A percentile compares a stretch with the other conserved stretches of the same genome.
Evolutionary conservation across 1,140 invertebrate genomes (phyloP).

Genomic region (Listronotus oregonensis): DNA sequence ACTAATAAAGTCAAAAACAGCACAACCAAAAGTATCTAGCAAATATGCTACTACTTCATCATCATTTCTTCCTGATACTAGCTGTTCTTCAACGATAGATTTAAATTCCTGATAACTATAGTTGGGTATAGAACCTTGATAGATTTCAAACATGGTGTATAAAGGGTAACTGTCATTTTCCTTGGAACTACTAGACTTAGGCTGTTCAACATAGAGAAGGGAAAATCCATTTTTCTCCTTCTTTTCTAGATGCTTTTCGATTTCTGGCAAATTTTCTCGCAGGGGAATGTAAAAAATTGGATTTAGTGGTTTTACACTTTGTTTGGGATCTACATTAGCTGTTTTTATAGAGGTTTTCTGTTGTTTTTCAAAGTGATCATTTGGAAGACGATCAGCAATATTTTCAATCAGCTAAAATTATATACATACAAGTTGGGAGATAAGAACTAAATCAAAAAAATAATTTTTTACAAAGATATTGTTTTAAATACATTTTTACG

Average conservation of each 20-base stretch:
- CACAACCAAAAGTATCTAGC: conserved; percentile 86
- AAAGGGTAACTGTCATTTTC: conserved; percentile 27
- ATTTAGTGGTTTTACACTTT: conserved; percentile 29
- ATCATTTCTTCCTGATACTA: conserved; percentile 63
- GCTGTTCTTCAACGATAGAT: conserved; percentile 34
- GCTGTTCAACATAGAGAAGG: conserved; percentile 30
- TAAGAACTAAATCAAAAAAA: no score
- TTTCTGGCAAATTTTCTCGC: conserved; percentile 38
- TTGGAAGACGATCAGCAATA: conserved; percentile 36
- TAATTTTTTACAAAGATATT: no score
- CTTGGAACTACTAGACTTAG: conserved; percentile 10
- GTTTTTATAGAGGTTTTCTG: not conserved
- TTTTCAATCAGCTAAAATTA: conserved; percentile 36
- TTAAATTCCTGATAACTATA: conserved; percentile 42
- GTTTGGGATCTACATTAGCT: conserved; percentile 13
- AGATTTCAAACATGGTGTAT: conserved; percentile 41
- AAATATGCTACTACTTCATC: conserved; percentile 85
- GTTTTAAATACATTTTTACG: no score
- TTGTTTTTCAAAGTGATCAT: conserved; percentile 30
- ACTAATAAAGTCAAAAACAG: conserved; percentile 84
- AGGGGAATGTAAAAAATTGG: conserved; percentile 43
- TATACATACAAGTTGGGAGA: no score
- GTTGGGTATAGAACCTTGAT: conserved; percentile 32
- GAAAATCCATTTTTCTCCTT: conserved; percentile 32
- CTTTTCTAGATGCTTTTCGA: conserved; percentile 34